A percentile compares a stretch with the other conserved stretches of the same genome.
phyloP scores from a whole-genome alignment of 2,113 vertebrate genomes.

The Gallinago jamesoni region DNA sequence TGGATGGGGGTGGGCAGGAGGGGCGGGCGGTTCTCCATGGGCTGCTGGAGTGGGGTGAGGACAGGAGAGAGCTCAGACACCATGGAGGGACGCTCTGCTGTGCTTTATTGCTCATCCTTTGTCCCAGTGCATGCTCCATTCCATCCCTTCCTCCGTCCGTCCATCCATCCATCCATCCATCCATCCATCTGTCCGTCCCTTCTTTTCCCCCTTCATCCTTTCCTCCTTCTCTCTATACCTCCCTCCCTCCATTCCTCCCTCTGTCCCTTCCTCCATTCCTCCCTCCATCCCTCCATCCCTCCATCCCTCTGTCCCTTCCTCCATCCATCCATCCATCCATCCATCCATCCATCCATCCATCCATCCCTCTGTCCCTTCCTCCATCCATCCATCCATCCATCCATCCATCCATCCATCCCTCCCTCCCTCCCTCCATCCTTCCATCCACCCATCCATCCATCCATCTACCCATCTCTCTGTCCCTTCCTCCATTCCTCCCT shows the following conservation, averaged over 20 bases:
- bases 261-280: not conserved
- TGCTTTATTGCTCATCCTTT: not conserved
- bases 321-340: accelerated
- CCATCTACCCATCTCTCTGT: not conserved
- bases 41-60: not conserved
- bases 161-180: accelerated
- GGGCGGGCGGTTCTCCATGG: not conserved
- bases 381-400: too few relatives aligned
- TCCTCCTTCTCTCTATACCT: too few relatives aligned
- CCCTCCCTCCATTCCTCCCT: not conserved
- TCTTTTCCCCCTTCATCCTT: not conserved
- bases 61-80: not conserved
- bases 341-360: too few relatives aligned
- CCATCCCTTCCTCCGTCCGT: not conserved
- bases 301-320: not conserved
- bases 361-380: accelerated
- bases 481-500: too few relatives aligned
- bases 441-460: too few relatives aligned
- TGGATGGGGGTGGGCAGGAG: not conserved
- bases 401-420: not conserved
- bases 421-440: too few relatives aligned
- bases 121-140: accelerated
- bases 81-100: accelerated
- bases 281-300: accelerated
- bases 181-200: not conserved